Conservation (phyloP, 2,888 invertebrate species). For the Tetragonula carbonaria region DNA sequence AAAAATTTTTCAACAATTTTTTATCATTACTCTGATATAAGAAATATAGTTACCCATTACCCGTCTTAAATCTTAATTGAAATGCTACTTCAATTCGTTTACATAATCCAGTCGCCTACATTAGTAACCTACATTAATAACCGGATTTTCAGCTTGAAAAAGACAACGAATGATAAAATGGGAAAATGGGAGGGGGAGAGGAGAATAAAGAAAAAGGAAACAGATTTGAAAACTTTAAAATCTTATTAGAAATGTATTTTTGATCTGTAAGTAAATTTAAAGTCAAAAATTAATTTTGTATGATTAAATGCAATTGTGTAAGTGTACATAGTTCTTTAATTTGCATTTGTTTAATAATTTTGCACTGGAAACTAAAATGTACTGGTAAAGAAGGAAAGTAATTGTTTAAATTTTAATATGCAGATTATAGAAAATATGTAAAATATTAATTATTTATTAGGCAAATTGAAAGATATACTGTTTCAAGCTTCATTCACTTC, state of each 20-base stretch:
- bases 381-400: too few species aligned
- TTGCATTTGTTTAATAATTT: background rate
- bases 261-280: background rate
- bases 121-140: background rate
- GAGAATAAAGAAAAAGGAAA: background rate
- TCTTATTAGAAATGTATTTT: background rate
- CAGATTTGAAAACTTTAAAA: background rate
- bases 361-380: background rate
- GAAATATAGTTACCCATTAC: background rate
- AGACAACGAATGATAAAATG: too few species aligned
- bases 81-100: constrained; percentile 34
- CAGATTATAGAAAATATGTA: too few species aligned
- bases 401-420: background rate
- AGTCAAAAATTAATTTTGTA: background rate
- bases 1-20: background rate
- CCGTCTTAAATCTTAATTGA: constrained; percentile 28
- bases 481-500: background rate
- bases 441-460: background rate
- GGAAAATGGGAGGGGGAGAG: background rate
- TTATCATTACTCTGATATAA: background rate
- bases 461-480: background rate
- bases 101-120: constrained; percentile 29
- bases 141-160: constrained; percentile 10
- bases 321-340: background rate
- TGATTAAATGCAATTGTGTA: background rate